Evolutionary conservation across 2,797 vertebrate genomes (phyloP).

Genomic region (Galago senegalensis): DNA sequence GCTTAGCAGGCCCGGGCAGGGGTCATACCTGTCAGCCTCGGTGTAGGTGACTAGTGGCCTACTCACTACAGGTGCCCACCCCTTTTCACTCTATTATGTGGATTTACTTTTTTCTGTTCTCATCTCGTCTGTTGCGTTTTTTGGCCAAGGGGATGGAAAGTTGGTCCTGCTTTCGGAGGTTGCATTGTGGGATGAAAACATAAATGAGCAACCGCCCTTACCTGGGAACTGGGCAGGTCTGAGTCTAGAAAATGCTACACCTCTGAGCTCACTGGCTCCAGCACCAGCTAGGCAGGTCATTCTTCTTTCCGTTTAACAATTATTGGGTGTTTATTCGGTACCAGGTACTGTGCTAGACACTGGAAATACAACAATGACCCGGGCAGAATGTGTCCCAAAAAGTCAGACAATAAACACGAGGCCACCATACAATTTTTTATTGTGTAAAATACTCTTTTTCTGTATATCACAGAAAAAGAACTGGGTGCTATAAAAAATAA

Average conservation of each 20-base stretch:
- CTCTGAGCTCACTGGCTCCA: constrained; percentile 34
- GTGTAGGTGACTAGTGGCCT: too few species aligned
- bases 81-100: not conserved
- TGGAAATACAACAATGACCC: constrained; percentile 19
- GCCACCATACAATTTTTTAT: constrained; percentile 6
- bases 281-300: constrained; percentile 1
- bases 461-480: constrained; percentile 44
- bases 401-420: not conserved
- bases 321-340: not conserved
- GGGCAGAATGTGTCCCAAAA: constrained; percentile 1
- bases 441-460: not conserved
- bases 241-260: constrained; percentile 40
- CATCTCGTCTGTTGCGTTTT: not conserved
- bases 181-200: constrained; percentile 30
- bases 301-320: constrained; percentile 5
- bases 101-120: constrained; percentile 41
- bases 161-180: not conserved
- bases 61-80: too few species aligned
- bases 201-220: not conserved
- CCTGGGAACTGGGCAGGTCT: not conserved
- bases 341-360: not conserved
- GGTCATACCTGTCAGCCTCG: too few species aligned
- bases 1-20: too few species aligned
- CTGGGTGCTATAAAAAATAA: not conserved
- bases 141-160: constrained; percentile 4